Percentiles rank a stretch among this genome's conserved stretches.
Conservation (phyloP, 2,113 vertebrate genomes). For the Oplegnathus fasciatus region DNA sequence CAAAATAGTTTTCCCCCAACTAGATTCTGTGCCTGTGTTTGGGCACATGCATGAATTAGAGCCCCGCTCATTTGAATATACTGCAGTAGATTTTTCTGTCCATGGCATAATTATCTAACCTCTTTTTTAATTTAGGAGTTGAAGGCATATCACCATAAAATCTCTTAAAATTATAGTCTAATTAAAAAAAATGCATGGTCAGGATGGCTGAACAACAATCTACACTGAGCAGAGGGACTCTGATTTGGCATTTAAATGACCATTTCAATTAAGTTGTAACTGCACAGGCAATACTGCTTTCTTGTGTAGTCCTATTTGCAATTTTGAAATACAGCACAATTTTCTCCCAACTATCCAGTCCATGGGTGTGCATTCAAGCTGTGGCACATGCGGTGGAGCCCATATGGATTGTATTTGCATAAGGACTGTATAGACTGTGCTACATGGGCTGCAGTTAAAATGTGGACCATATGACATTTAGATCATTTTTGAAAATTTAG, state of each 20-base stretch:
- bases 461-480: not conserved
- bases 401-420: constrained; percentile 27
- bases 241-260: constrained; percentile 1
- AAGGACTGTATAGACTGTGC: not conserved
- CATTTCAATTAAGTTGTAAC: not conserved
- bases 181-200: constrained; percentile 1
- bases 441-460: not conserved
- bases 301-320: not conserved
- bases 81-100: constrained; percentile 11
- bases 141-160: not conserved
- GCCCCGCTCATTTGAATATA: constrained; percentile 40
- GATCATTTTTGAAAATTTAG: not conserved
- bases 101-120: constrained; percentile 8
- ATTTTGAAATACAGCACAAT: not conserved
- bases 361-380: not conserved
- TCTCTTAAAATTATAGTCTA: not conserved
- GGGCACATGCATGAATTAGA: constrained; percentile 40
- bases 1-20: constrained; percentile 43
- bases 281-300: not conserved
- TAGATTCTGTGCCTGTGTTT: constrained; percentile 25
- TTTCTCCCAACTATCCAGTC: not conserved
- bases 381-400: not conserved
- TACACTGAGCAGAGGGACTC: not conserved
- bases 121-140: constrained; percentile 26
- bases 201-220: not conserved